Conservation (phyloP, 2,113 vertebrate species). For the Struthidea cinerea region DNA sequence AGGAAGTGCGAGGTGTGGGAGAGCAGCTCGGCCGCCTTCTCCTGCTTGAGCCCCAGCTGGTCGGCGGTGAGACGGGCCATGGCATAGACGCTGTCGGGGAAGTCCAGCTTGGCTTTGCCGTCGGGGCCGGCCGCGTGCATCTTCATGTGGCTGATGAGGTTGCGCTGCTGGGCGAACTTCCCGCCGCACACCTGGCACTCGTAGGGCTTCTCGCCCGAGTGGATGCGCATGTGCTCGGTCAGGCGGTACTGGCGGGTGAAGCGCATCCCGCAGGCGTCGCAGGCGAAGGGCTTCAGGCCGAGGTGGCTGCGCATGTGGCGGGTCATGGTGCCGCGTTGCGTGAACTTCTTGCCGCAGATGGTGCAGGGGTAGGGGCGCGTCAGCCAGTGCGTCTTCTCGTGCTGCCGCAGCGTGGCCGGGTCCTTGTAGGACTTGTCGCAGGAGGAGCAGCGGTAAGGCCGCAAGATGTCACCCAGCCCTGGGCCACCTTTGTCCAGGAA, state of each 20-base stretch:
- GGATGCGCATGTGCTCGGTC: conserved; percentile 99
- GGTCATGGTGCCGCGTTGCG: conserved; percentile 99
- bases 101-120: conserved; percentile 91
- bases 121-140: conserved; percentile 90
- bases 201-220: conserved; percentile 98
- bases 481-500: conserved; percentile 83
- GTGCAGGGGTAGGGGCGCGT: conserved; percentile 96
- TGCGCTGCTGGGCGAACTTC: conserved; percentile 99
- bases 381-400: conserved; percentile 99
- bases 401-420: conserved; percentile 93
- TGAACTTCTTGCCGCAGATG: conserved; percentile 99
- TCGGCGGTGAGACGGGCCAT: conserved; percentile 92
- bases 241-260: conserved; percentile 98
- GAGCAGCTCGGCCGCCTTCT: conserved; percentile 90
- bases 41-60: conserved; percentile 91
- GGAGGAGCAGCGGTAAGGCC: conserved; percentile 91
- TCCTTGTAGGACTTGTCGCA: conserved; percentile 99
- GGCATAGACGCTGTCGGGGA: conserved; percentile 90
- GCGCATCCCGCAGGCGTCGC: conserved; percentile 97
- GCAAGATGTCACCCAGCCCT: conserved; percentile 80
- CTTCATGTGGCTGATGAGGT: conserved; percentile 99
- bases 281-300: conserved; percentile 97
- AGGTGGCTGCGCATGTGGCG: conserved; percentile 99
- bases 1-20: conserved; percentile 90
- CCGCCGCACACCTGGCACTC: conserved; percentile 98